Percentiles rank a stretch among this genome's conserved stretches.
phyloP scores from a whole-genome alignment of 2,888 invertebrate genomes.

The Alentia gelatinosa region DNA sequence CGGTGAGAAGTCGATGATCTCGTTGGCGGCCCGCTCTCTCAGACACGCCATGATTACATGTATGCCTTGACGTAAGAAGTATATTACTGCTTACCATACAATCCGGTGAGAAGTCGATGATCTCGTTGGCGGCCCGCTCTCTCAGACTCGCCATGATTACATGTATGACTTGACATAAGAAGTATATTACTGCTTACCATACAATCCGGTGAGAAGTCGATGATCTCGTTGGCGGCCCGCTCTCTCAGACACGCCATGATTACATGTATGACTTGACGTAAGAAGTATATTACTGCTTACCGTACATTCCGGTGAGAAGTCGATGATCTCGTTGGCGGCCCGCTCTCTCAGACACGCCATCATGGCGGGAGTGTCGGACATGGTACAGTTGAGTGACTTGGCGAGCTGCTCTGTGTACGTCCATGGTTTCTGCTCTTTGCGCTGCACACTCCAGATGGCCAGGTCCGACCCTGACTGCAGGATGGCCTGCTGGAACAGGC shows the following conservation, averaged over 20 bases:
- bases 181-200: background rate
- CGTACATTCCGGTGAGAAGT: background rate
- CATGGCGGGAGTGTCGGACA: background rate
- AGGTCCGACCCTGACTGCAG: background rate
- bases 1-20: background rate
- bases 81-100: no score
- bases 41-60: background rate
- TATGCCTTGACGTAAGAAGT: no score
- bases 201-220: background rate
- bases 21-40: background rate
- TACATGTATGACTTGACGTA: no score
- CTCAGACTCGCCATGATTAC: background rate
- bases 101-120: no score
- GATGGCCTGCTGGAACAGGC: conserved; percentile 19
- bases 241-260: background rate
- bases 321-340: background rate
- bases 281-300: background rate
- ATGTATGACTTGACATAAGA: background rate
- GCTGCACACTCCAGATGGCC: background rate
- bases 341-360: background rate
- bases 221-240: background rate
- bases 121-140: background rate
- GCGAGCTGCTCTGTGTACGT: background rate
- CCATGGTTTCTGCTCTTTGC: background rate
- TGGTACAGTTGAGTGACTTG: background rate